Conservation (phyloP, 2,113 vertebrate species). For the Pseudorasbora parva region DNA sequence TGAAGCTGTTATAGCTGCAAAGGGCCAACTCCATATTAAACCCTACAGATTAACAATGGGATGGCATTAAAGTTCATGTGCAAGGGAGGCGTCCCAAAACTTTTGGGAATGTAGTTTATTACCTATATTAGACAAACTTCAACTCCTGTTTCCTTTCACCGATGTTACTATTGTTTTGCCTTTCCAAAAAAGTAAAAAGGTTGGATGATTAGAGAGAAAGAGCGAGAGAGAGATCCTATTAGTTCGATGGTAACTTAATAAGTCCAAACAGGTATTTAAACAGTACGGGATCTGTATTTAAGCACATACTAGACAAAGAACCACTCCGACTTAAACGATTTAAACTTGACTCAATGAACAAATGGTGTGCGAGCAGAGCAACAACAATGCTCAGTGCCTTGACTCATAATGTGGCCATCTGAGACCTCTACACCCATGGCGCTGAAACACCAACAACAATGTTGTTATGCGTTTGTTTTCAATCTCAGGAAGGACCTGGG, state of each 20-base stretch:
- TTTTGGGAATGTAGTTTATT: no score
- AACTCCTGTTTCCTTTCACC: not conserved
- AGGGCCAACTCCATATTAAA: no score
- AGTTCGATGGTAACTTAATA: not conserved
- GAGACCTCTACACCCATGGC: conserved; percentile 11
- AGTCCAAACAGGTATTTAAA: not conserved
- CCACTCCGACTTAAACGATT: not conserved
- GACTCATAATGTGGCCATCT: not conserved
- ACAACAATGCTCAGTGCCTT: not conserved
- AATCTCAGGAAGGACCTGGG: not conserved
- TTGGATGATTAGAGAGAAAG: not conserved
- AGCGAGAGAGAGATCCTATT: not conserved
- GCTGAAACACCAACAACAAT: not conserved
- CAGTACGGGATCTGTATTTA: not conserved
- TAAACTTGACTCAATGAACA: not conserved
- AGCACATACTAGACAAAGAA: not conserved
- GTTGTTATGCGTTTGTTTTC: conserved; percentile 12
- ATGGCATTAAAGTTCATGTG: no score
- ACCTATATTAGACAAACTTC: not conserved
- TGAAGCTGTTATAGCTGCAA: no score
- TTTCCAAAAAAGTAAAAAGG: not conserved
- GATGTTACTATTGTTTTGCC: conserved; percentile 6
- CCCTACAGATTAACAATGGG: no score
- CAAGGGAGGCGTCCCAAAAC: no score
- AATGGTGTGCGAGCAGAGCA: not conserved